Conservation (phyloP, 2,797 vertebrate genomes). For the Clamator glandarius region DNA sequence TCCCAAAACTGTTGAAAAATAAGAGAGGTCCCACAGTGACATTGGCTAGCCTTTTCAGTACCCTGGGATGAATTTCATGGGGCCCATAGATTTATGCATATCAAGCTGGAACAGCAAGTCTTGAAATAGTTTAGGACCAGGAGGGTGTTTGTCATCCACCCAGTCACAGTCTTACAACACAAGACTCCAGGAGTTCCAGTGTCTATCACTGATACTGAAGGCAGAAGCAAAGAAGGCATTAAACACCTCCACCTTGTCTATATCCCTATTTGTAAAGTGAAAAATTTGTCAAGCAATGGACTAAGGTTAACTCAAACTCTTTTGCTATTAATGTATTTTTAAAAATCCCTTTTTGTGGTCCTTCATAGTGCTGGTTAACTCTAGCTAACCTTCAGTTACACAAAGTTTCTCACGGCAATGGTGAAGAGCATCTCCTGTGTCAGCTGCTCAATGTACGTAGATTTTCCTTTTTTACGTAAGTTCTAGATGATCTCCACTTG, state of each 20-base stretch:
- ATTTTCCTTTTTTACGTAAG: neutral
- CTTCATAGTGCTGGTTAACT: neutral
- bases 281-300: neutral
- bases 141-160: neutral
- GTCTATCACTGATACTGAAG: neutral
- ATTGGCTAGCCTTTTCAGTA: too few species aligned
- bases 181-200: neutral
- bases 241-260: neutral
- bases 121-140: neutral
- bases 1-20: too few species aligned
- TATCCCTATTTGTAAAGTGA: neutral
- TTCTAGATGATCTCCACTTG: neutral
- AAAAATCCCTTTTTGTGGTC: neutral
- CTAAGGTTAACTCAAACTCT: neutral
- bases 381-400: neutral
- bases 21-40: too few species aligned
- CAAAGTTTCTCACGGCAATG: neutral
- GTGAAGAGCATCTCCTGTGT: neutral
- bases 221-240: neutral
- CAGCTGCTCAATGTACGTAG: neutral
- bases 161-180: neutral
- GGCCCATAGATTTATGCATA: too few species aligned
- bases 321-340: neutral
- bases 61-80: too few species aligned
- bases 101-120: too few species aligned